A percentile compares a stretch with the other conserved stretches of the same genome.
phyloP scores from a whole-genome alignment of 2,113 vertebrate species.

The Bostrychus sinensis region DNA sequence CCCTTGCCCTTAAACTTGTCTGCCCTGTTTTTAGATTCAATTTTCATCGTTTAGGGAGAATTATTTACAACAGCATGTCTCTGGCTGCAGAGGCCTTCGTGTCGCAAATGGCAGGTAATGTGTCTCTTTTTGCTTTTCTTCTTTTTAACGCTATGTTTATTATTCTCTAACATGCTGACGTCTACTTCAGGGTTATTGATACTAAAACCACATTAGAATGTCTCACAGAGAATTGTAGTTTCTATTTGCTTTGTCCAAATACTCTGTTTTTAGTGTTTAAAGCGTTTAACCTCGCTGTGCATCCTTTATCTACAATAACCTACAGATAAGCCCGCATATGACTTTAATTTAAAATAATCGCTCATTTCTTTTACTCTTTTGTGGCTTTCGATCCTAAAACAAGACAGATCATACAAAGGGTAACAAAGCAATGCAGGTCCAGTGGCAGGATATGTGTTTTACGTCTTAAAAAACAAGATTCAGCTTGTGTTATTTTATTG shows the following conservation, averaged over 20 bases:
- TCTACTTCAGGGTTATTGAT: not conserved
- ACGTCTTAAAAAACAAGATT: not conserved
- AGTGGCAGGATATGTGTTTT: not conserved
- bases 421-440: no score
- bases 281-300: not conserved
- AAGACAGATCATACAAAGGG: no score
- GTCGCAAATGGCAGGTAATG: constrained; percentile 81
- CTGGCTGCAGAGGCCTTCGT: constrained; percentile 82
- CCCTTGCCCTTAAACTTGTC: constrained; percentile 64
- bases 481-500: not conserved
- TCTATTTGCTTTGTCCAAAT: not conserved
- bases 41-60: not conserved
- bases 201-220: not conserved
- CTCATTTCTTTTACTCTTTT: not conserved
- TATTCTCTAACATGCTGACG: constrained; percentile 5
- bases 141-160: not conserved
- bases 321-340: not conserved
- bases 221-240: no score
- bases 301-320: not conserved
- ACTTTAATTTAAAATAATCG: not conserved
- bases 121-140: not conserved
- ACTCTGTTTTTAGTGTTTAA: not conserved
- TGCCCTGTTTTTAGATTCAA: not conserved
- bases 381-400: not conserved
- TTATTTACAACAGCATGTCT: constrained; percentile 65